A percentile compares a stretch with the other conserved stretches of the same genome.
These are phyloP conservation scores for Tursiops truncatus DNA, from an alignment of 2,113 vertebrate species.

Conservation along the genomic window DNA sequence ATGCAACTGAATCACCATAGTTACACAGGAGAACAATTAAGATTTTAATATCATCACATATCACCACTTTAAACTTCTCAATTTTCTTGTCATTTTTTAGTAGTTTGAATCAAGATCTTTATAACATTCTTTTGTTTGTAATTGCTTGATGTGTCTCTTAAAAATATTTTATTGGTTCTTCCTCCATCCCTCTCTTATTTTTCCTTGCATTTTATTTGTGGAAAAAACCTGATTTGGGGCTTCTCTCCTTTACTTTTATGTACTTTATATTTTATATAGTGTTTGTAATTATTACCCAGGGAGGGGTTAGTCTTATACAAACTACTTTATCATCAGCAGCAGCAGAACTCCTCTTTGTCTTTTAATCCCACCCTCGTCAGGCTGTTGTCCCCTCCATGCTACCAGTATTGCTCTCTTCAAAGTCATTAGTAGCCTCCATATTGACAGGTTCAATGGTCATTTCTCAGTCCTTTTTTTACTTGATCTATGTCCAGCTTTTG, in stretches of 20 bases:
- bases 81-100: neutral
- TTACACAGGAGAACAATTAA: neutral
- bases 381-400: neutral
- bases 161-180: constrained; percentile 8
- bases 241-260: neutral
- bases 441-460: neutral
- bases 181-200: neutral
- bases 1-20: neutral
- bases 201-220: neutral
- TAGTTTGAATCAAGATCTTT: neutral
- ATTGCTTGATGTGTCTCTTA: neutral
- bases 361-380: neutral
- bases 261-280: neutral
- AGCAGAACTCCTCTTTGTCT: neutral
- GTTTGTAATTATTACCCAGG: neutral
- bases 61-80: neutral
- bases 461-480: neutral
- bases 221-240: neutral
- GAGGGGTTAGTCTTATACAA: neutral
- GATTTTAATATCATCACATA: neutral
- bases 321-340: neutral
- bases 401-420: neutral
- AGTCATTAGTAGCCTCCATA: neutral
- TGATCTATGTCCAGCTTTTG: neutral
- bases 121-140: neutral